Evolutionary conservation across 1,140 invertebrate species (phyloP).

Genomic region (Tribolium madens): DNA sequence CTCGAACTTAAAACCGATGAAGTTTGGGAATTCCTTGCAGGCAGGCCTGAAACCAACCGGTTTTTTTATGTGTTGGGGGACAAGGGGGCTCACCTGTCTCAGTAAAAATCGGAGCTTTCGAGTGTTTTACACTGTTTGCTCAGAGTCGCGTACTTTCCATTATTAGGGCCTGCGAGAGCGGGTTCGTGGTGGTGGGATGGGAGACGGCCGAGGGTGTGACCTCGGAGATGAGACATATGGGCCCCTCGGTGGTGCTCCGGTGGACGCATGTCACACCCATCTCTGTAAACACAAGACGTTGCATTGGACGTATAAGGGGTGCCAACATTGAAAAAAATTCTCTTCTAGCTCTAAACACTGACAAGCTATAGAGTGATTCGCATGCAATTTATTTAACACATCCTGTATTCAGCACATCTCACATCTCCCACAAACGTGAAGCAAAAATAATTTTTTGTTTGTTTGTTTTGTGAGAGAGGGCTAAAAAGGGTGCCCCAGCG

Average conservation of each 20-base stretch:
- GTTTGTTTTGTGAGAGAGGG: too few species aligned
- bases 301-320: constrained; percentile 46
- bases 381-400: too few species aligned
- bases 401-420: too few species aligned
- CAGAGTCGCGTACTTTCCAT: constrained; percentile 89
- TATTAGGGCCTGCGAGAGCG: constrained; percentile 69
- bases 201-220: constrained; percentile 69
- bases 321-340: background rate
- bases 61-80: too few species aligned
- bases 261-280: constrained; percentile 68
- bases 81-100: constrained; percentile 78
- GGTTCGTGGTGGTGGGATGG: constrained; percentile 68
- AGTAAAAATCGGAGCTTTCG: constrained; percentile 95
- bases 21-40: constrained; percentile 67
- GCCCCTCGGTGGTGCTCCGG: constrained; percentile 60
- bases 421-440: too few species aligned
- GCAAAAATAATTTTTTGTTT: too few species aligned
- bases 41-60: constrained; percentile 57
- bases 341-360: constrained; percentile 8
- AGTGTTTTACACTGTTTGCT: constrained; percentile 95
- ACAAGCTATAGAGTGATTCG: background rate
- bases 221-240: constrained; percentile 65
- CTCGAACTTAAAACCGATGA: constrained; percentile 66
- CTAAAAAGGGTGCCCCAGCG: too few species aligned
- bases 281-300: constrained; percentile 58